phyloP scores from a whole-genome alignment of 2,888 invertebrate genomes.

The Chirona hameri region DNA sequence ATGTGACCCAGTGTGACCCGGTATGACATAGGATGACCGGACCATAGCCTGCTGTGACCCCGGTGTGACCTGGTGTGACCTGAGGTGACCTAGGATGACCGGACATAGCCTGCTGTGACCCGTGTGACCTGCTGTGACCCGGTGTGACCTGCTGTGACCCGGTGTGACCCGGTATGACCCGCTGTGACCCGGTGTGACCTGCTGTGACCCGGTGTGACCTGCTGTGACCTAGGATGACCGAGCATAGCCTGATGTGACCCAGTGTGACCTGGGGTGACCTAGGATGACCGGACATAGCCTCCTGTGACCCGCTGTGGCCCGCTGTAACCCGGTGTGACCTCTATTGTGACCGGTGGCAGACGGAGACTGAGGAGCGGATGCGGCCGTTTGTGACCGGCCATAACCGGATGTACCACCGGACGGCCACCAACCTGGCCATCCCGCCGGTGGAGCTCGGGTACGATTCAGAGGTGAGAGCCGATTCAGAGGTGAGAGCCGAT shows the following conservation, averaged over 20 bases:
- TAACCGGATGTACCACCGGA: constrained; percentile 82
- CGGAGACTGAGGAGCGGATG: constrained; percentile 22
- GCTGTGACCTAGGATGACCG: no score
- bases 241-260: no score
- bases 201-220: no score
- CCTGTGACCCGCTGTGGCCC: neutral
- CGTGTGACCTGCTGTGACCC: neutral
- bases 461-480: constrained; percentile 62
- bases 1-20: no score
- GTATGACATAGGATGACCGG: no score
- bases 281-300: no score
- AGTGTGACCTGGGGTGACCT: no score
- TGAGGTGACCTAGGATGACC: no score
- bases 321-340: neutral
- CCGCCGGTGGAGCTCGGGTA: constrained; percentile 90
- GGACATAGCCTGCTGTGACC: no score
- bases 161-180: neutral
- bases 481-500: no score
- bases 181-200: neutral
- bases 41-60: no score
- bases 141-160: neutral
- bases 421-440: constrained; percentile 87
- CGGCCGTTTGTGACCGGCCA: constrained; percentile 32
- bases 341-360: neutral
- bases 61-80: no score